Conservation (phyloP, 2,797 vertebrate genomes). For the Alauda arvensis region DNA sequence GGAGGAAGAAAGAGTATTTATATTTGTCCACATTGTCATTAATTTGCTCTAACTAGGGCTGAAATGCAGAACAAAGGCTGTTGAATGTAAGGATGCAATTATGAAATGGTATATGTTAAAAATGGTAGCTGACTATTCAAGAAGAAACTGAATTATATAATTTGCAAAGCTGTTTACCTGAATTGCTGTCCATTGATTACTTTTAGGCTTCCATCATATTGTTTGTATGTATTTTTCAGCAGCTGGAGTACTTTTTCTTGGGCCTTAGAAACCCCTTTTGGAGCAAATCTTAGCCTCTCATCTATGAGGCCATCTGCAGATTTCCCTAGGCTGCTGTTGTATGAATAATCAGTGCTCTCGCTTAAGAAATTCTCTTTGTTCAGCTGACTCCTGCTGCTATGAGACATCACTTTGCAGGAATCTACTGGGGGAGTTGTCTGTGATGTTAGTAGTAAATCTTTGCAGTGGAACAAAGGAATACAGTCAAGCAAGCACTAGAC, state of each 20-base stretch:
- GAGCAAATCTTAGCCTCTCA: not conserved
- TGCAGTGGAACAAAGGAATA: constrained; percentile 13
- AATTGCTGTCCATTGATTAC: not conserved
- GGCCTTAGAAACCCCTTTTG: not conserved
- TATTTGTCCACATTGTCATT: not conserved
- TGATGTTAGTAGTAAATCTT: not conserved
- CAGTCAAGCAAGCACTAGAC: not conserved
- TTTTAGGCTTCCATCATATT: not conserved
- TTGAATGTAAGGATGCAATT: not conserved
- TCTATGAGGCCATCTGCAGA: not conserved
- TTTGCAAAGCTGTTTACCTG: not conserved
- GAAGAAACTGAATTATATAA: not conserved
- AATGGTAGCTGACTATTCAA: not conserved
- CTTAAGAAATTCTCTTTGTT: constrained; percentile 46
- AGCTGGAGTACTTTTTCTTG: not conserved
- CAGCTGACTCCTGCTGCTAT: constrained; percentile 30
- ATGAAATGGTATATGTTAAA: not conserved
- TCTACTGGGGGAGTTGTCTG: not conserved
- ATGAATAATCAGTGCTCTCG: constrained; percentile 15
- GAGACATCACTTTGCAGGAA: not conserved
- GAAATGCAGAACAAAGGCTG: not conserved
- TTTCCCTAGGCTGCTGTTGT: constrained; percentile 7
- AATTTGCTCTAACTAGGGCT: not conserved
- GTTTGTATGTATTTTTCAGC: not conserved
- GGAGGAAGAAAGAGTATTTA: not conserved